Percentiles rank a stretch among this genome's conserved stretches.
Evolutionary conservation across 2,113 vertebrate genomes (phyloP).

Genomic region (Irena cyanogastra): DNA sequence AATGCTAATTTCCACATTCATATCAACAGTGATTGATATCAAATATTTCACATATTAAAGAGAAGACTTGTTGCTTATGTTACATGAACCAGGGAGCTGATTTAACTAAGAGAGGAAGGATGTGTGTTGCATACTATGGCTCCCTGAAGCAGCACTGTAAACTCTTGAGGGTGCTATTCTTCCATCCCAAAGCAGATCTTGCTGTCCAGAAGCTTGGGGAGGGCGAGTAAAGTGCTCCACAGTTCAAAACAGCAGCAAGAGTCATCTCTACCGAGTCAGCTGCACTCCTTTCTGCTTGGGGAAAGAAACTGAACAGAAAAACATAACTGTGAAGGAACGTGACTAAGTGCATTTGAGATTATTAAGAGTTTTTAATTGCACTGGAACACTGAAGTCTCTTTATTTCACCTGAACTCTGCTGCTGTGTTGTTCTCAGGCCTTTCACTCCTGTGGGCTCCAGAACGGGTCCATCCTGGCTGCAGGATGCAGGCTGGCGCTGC

Average conservation of each 20-base stretch:
- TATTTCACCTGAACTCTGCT: not conserved
- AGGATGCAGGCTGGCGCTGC: not conserved
- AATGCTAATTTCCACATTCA: not conserved
- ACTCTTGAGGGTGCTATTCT: conserved; percentile 70
- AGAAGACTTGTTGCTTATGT: not conserved
- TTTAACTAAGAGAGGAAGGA: not conserved
- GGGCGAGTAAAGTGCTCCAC: not conserved
- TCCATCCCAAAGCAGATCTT: conserved; percentile 22
- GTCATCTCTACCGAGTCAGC: not conserved
- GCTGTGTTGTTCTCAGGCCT: not conserved
- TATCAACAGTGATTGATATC: not conserved
- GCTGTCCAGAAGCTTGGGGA: not conserved
- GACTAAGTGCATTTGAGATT: not conserved
- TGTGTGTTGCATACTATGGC: not conserved
- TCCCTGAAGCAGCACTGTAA: not conserved
- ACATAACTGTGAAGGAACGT: not conserved
- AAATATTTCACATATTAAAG: not conserved
- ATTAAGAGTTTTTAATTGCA: not conserved
- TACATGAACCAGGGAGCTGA: not conserved
- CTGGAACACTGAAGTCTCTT: not conserved
- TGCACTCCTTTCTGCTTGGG: not conserved
- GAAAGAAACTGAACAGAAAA: not conserved
- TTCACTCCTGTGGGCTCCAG: not conserved
- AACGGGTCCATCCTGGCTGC: not conserved
- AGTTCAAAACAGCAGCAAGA: not conserved